Base-by-base conservation (phyloP, 2,797 vertebrate genomes). In the Coluber constrictor region DNA sequence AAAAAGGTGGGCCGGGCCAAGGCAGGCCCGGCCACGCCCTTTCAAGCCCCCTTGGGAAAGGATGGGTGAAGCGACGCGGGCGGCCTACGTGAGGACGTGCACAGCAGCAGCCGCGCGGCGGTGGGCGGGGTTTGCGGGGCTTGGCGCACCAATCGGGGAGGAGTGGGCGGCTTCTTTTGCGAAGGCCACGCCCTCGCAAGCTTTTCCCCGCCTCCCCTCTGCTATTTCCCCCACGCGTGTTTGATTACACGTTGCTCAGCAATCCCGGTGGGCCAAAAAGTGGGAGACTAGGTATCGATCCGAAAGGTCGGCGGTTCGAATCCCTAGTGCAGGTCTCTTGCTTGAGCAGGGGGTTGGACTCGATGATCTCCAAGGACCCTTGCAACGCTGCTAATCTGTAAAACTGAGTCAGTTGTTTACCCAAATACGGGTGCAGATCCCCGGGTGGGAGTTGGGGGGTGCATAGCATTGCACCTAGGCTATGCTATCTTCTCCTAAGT, bases 71-170 rank as follows among this genome's bases (percentile, higher is more conserved):
- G 93, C 13, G 83, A 93, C 95, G 97, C 66, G 37, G 23, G 74
- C 74, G 90, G 90, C 95, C 96, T 96, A 98, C 97, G 97, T 98
- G 97, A 97, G 96, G 92, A 92, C 91, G 93, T 18, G 97, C 97
- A 98, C 97, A 97, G 90, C 96, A 70, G 89, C 95, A 60, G 0
- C 20, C 16, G 55, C 6, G 32, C 61, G 59, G 7, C 11, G 93
- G 23, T 29, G 87, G 87, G 87, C n/a, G 88, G 89, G 87, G 90
- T 5, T 87, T 90, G 92, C 86, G n/a, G 59, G 59, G 43, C 15
- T 27, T 10, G 27, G 29, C 37, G 56, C n/a, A 59, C 87, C 87
- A 88, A 59, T 87, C 55, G 32, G 87, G 55, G 18, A 23, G 18
- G 55, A 55, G 29, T 4, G 55, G 87, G 29, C 55, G 12, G 55